These are phyloP conservation scores for Epinotia nisella DNA, from an alignment of 2,888 invertebrate genomes.

Conservation along the genomic window DNA sequence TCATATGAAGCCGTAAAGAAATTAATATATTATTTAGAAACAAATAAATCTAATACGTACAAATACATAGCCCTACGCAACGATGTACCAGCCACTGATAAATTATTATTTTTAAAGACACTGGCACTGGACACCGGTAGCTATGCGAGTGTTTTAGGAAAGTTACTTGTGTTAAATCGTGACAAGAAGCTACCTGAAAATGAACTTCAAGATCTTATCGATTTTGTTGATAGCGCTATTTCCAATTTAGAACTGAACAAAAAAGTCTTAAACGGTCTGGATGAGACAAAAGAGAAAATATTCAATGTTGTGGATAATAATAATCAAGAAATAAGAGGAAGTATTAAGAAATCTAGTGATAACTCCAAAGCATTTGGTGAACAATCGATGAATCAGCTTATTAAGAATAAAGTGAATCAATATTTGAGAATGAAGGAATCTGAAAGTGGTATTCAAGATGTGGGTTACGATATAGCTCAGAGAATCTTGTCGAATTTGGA, in stretches of 20 bases:
- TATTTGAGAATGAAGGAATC: slow-evolving; percentile 64
- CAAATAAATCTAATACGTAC: slow-evolving; percentile 58
- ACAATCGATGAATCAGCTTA: slow-evolving; percentile 69
- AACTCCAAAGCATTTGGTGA: slow-evolving; percentile 62
- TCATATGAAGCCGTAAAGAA: slow-evolving; percentile 60
- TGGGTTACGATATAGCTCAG: slow-evolving; percentile 67
- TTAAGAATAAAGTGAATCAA: slow-evolving; percentile 65
- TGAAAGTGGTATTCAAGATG: slow-evolving; percentile 52
- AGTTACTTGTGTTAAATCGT: slow-evolving; percentile 55
- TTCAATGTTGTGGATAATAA: background rate
- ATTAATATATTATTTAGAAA: slow-evolving; percentile 59
- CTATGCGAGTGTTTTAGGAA: slow-evolving; percentile 57
- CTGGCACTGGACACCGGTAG: slow-evolving; percentile 60
- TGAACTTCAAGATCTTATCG: slow-evolving; percentile 54
- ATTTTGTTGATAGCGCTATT: slow-evolving; percentile 61
- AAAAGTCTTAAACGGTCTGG: slow-evolving; percentile 56
- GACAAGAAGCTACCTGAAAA: slow-evolving; percentile 52
- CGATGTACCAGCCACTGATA: slow-evolving; percentile 60
- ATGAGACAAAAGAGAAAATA: slow-evolving; percentile 47
- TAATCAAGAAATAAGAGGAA: background rate
- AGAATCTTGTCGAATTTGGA: slow-evolving; percentile 64
- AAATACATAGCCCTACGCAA: slow-evolving; percentile 60
- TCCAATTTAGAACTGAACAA: slow-evolving; percentile 59
- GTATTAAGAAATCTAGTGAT: slow-evolving; percentile 38
- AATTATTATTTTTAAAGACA: slow-evolving; percentile 64